Percentiles rank a stretch among this genome's conserved stretches.
These are phyloP conservation scores for Pangasius sanitwongsei DNA, from an alignment of 2,797 vertebrate species.

Conservation along the genomic window DNA sequence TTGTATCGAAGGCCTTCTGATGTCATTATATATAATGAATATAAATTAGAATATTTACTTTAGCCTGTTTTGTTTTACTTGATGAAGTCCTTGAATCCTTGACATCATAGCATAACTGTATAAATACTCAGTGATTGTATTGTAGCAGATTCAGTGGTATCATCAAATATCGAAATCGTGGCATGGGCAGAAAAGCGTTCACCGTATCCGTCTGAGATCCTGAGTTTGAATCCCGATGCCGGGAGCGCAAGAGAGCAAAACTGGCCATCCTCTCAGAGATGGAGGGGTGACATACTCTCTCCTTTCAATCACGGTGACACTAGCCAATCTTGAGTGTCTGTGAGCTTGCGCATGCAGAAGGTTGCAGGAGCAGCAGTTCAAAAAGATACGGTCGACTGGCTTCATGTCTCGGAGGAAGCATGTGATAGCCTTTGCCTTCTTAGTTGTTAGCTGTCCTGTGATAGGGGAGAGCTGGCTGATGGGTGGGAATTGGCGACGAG, in stretches of 20 bases:
- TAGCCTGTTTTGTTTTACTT: not conserved
- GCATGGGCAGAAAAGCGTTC: not conserved
- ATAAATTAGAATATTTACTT: not conserved
- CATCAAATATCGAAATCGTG: not conserved
- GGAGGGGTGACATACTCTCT: too few species aligned
- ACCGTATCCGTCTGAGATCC: not conserved
- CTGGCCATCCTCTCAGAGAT: not conserved
- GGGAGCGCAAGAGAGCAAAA: not conserved
- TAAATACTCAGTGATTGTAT: not conserved
- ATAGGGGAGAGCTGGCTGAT: too few species aligned
- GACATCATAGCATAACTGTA: not conserved
- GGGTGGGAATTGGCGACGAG: too few species aligned
- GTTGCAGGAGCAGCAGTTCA: too few species aligned
- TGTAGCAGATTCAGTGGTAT: not conserved
- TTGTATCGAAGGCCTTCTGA: conserved; percentile 15
- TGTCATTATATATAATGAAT: not conserved
- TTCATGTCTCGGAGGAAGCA: too few species aligned
- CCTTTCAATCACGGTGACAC: too few species aligned
- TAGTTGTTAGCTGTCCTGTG: too few species aligned
- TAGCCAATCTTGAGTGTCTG: too few species aligned
- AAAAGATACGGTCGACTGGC: too few species aligned
- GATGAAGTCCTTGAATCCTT: not conserved
- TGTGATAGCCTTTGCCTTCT: too few species aligned
- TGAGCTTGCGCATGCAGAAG: too few species aligned
- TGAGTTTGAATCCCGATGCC: not conserved